Base-by-base conservation (phyloP, 2,797 vertebrate species). In the Sebastes matsubarae region DNA sequence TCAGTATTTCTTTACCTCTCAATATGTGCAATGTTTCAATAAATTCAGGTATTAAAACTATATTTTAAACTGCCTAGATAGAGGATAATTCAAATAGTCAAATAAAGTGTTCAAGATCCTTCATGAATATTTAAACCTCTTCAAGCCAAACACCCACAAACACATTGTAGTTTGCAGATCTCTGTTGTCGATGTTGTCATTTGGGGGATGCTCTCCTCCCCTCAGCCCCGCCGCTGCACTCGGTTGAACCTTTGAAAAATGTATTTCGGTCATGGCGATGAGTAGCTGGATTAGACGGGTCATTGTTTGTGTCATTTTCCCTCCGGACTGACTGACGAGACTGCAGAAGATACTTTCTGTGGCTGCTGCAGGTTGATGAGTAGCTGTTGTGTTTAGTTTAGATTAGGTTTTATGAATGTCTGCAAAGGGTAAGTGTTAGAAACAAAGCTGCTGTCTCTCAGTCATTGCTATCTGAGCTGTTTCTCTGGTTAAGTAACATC, bases 281-380 rank as follows among this genome's bases (percentile, higher is more conserved):
- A 77, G 81, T 34, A 18, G 82, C 59, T 24, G 69, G 50, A 81
- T 83, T 79, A 79, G 64, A 75, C 18, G 57, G 79, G 81, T 88
- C 72, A 60, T n/a, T 30, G 73, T 77, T 68, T 36, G 46, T 67
- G 63, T 79, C 68, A n/a, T 16, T 27, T 13, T 71, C 42, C 34
- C 77, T 59, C 50, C 67, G 20, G 57, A 57, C 61, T 2, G 27
- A 34, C 13, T 42, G 38, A 42, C 38, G 3, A 20, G 18, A 36
- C 16, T 30, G 22, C 55, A n/a, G 20, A 32, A 4, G 32, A 25
- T 25, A 46, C 42, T 46, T 46, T 46, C 16, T 46, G 42, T 20
- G 42, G 1, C 5, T 5, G 18, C 32, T n/a, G 52, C 25, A 14
- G 46, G 13, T 61, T 30, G 27, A 58, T 30, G 58, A 60, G 13